These are phyloP conservation scores for Brenthis daphne DNA, from an alignment of 2,888 invertebrate species.

Conservation along the genomic window DNA sequence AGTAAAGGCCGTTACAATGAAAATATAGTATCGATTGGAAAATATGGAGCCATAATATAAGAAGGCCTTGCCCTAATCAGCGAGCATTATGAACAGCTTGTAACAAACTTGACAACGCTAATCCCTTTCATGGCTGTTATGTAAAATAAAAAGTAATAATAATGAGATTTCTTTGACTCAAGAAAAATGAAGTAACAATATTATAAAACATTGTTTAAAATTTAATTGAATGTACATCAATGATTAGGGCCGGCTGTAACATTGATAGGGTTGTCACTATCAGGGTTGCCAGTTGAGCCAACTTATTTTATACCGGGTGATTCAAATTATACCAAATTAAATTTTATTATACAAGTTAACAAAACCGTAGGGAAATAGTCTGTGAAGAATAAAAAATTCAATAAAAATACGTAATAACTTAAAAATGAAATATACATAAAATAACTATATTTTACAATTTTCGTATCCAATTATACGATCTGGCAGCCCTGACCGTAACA, in stretches of 20 bases:
- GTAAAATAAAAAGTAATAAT: background rate
- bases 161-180: conserved; percentile 11
- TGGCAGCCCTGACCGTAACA: background rate
- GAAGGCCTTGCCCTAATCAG: background rate
- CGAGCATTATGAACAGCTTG: background rate
- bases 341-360: no score
- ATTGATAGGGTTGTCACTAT: background rate
- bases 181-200: background rate
- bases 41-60: background rate
- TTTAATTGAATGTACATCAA: background rate
- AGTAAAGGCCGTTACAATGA: background rate
- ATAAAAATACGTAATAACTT: no score
- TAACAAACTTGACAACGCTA: background rate
- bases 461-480: no score
- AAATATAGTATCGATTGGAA: background rate
- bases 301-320: no score
- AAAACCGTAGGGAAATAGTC: no score
- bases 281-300: no score
- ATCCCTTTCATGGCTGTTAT: background rate
- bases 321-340: no score
- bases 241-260: background rate
- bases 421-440: no score
- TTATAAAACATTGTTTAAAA: no score
- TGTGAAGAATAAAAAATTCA: no score
- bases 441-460: no score